Evolutionary conservation across 1,140 invertebrate species (phyloP), one percentile per base, ranked within the genome.

Genomic region (Neodiprion pinetum): DNA sequence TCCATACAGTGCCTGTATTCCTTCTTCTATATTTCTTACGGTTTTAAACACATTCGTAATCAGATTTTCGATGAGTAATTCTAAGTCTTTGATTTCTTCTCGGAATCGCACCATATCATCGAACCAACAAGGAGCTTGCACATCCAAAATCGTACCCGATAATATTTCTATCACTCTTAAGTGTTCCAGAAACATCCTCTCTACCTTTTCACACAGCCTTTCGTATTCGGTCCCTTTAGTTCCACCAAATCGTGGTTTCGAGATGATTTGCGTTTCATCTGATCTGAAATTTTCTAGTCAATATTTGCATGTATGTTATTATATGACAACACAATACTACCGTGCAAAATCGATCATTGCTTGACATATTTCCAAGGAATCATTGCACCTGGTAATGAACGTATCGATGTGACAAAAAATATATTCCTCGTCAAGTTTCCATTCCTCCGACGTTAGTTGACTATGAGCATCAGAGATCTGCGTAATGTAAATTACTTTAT

Each of bases 341-440:
- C 93, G 91, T 14, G 92, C 93, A 86, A 95, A 95, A 75, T 93
- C 92, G 73, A 94, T 93, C 92, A 94, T 94, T 68, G 92, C 90
- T 78, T 94, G 91, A 82, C 94, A 95, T 67, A 97, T 93, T 86
- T 97, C 95, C 67, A 96, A 91, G 83, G 97, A 90, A 86, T 97
- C 95, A 70, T 93, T 91, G 80, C 96, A 94, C 71, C 96, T 90
- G 86, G 95, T 93, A 53, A 96, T 91, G 82, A 96, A 97, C 0
- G 95, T 93, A 82, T 97, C 93, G 14, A 97, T 90, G 79, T 96
- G 94, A 80, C 94, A 94, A 86, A 97, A 97, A 78, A 97, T 94
- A 1, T 92, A 90, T n/a, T 92, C 92, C 68, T 91, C 90, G 79
- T 96, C 92, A 66, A 97, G 82, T 14, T 93, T 86, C 96, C 96